Evolutionary conservation across 2,113 vertebrate genomes (phyloP).

Genomic region (Trochalopteron elliotii): DNA sequence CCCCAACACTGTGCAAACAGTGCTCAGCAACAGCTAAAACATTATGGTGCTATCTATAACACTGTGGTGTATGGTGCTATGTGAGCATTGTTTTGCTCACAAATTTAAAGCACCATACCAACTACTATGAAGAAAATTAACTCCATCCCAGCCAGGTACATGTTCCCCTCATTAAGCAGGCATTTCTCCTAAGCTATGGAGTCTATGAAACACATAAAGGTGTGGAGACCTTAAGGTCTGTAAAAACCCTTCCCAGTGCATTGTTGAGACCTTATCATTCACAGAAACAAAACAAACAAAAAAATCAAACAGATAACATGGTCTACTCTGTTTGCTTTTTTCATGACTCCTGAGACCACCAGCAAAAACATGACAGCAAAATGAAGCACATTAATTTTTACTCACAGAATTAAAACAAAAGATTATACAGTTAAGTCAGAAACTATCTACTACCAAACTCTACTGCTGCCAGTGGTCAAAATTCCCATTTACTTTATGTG

Average conservation of each 20-base stretch:
- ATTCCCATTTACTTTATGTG: not conserved
- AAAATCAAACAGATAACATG: not conserved
- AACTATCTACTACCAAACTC: not conserved
- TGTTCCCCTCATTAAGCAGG: rapidly evolving
- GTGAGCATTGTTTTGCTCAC: not conserved
- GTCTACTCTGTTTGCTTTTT: not conserved
- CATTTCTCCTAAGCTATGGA: not conserved
- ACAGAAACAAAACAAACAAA: not conserved
- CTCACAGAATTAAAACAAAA: not conserved
- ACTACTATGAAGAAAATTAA: not conserved
- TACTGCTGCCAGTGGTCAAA: not conserved
- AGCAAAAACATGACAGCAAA: rapidly evolving
- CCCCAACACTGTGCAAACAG: not conserved
- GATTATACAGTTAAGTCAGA: not conserved
- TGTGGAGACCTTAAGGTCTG: not conserved
- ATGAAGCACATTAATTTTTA: not conserved
- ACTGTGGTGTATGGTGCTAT: too few relatives aligned
- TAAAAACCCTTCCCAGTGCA: not conserved
- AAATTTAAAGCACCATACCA: not conserved
- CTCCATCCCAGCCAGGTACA: not conserved
- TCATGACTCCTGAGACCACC: not conserved
- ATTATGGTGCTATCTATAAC: not conserved
- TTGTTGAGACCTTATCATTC: not conserved
- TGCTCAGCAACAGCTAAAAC: not conserved
- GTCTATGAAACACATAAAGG: not conserved